Conservation (phyloP, 1,140 invertebrate genomes). For the Cyclina sinensis region DNA sequence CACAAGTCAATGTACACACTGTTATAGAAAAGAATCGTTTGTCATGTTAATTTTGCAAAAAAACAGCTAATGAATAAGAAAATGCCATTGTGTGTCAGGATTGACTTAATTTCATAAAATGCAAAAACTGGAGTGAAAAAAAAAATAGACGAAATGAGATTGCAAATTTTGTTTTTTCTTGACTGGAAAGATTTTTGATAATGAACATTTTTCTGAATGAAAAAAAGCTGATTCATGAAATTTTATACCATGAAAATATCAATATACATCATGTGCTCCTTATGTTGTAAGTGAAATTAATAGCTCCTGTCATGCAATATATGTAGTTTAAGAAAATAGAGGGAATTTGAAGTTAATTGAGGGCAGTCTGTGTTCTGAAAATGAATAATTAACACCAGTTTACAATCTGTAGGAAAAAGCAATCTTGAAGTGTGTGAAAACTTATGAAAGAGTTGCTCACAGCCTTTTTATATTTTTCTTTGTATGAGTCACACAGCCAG, state of each 20-base stretch:
- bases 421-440: too few species aligned
- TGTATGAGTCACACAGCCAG: background rate
- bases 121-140: background rate
- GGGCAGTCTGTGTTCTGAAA: too few species aligned
- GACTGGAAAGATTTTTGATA: constrained; percentile 14
- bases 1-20: too few species aligned
- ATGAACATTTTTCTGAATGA: background rate
- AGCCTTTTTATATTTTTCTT: background rate
- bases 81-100: constrained; percentile 19
- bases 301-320: background rate
- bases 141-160: constrained; percentile 21
- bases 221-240: constrained; percentile 26
- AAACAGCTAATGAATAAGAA: background rate
- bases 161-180: background rate
- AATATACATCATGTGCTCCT: background rate
- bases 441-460: background rate
- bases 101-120: too few species aligned
- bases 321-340: too few species aligned
- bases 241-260: background rate
- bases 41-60: background rate
- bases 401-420: too few species aligned
- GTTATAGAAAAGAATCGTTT: too few species aligned
- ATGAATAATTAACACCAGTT: too few species aligned
- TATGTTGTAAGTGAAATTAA: background rate
- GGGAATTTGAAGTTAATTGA: too few species aligned